Evolutionary conservation across 2,797 vertebrate genomes (phyloP), one percentile per base, ranked within the genome.

Genomic region (Sebastes miniatus): DNA sequence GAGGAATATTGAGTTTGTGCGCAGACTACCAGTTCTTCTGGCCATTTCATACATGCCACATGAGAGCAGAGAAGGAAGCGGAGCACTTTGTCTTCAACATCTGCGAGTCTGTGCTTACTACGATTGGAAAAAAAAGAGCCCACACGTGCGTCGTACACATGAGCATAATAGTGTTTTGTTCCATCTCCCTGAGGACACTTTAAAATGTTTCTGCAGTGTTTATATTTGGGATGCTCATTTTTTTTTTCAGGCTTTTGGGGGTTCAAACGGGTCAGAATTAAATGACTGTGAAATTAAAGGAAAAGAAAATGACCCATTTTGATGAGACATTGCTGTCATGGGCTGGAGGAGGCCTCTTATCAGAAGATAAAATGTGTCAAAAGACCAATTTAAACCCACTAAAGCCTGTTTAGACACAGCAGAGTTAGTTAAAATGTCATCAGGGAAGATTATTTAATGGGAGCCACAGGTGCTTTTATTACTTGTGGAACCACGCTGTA

Each of bases 71-170:
- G 65, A 70, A 69, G 62, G 73, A 83, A 86, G 71, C 3, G 1
- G 70, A 70, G 84, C 76, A 72, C 78, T 91, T 88, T 88, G 68
- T 91, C 85, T 84, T 76, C 36, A 34, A 36, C 62, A 69, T 84
- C 56, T 69, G 25, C 8, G 11, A 29, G 54, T 65, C 58, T 88
- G 47, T n/a, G 56, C 67, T 69, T 69, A 29, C 22, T 54, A 39
- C 47, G 39, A 64, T 29, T 50, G 25, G 10, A 62, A 43, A 16
- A 62, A 70, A 70, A 58, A 73, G 16, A 61, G 36, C 61, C 31
- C 68, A 80, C 59, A 75, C 27, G 1, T 39, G 32, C n/a, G 16
- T 69, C 18, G 3, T 8, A 70, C 62, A 74, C 20, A 59, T 25
- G 13, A 29, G 52, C 36, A 22, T 31, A 14, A 65, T 24, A 6